Conservation (phyloP, 2,888 invertebrate species). For the Leucoptera coffeella region DNA sequence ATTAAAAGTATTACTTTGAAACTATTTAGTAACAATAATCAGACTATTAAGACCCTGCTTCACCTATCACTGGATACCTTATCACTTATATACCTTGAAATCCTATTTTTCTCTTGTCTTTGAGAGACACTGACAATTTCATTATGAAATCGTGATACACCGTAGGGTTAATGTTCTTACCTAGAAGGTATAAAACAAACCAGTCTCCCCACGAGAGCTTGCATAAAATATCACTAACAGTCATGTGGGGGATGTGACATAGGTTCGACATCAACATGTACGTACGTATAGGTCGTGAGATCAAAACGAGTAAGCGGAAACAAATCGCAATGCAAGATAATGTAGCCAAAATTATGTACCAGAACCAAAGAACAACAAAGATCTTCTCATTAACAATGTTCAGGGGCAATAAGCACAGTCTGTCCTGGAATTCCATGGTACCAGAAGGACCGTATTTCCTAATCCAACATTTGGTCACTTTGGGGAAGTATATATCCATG, state of each 20-base stretch:
- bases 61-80: too few relatives aligned
- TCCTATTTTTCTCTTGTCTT: too few relatives aligned
- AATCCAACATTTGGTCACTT: conserved; percentile 60
- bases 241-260: conserved; percentile 40
- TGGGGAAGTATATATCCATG: conserved; percentile 64
- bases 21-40: too few relatives aligned
- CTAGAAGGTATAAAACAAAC: conserved; percentile 69
- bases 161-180: conserved; percentile 70
- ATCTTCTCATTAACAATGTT: conserved; percentile 78
- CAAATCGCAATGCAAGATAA: conserved; percentile 58
- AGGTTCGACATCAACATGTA: conserved; percentile 58
- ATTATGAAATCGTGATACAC: conserved; percentile 59
- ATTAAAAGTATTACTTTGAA: too few relatives aligned
- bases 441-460: conserved; percentile 57
- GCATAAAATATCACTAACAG: conserved; percentile 45
- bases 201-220: conserved; percentile 64
- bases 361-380: conserved; percentile 68
- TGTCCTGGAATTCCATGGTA: conserved; percentile 47
- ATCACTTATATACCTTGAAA: too few relatives aligned
- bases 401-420: conserved; percentile 67
- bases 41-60: too few relatives aligned
- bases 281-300: conserved; percentile 51
- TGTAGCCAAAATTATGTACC: conserved; percentile 60
- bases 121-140: conserved; percentile 36
- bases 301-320: conserved; percentile 57